Conservation (phyloP, 1,140 invertebrate genomes). For the Neotoxoptera formosana region DNA sequence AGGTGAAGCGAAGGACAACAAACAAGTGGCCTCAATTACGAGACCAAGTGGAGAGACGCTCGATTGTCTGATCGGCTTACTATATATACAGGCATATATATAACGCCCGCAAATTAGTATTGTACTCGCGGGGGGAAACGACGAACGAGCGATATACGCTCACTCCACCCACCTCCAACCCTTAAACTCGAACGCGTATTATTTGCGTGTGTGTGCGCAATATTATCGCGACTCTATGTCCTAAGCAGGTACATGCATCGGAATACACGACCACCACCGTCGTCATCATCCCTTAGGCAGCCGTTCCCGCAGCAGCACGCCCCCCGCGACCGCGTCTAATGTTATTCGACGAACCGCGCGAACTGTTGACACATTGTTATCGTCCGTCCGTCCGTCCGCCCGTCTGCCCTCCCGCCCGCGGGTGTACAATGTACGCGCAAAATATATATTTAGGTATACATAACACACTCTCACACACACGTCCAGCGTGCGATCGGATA, state of each 20-base stretch:
- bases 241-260: neutral
- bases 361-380: slow-evolving; percentile 16
- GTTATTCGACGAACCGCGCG: neutral
- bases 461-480: too few species aligned
- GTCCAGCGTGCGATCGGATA: neutral
- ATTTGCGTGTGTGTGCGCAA: neutral
- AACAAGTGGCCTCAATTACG: neutral
- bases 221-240: neutral
- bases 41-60: neutral
- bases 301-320: too few species aligned
- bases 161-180: neutral
- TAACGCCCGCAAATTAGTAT: neutral
- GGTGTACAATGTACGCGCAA: neutral
- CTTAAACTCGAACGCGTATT: neutral
- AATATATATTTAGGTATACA: neutral
- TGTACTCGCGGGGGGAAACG: neutral
- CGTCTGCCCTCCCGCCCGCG: too few species aligned
- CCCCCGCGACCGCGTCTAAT: neutral
- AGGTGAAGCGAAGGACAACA: neutral
- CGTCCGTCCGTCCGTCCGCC: neutral
- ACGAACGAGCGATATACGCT: neutral
- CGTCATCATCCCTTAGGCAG: too few species aligned
- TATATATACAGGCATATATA: neutral
- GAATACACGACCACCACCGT: neutral
- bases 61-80: neutral